Conservation (phyloP, 1,140 invertebrate genomes). For the Drosophila bifasciata region DNA sequence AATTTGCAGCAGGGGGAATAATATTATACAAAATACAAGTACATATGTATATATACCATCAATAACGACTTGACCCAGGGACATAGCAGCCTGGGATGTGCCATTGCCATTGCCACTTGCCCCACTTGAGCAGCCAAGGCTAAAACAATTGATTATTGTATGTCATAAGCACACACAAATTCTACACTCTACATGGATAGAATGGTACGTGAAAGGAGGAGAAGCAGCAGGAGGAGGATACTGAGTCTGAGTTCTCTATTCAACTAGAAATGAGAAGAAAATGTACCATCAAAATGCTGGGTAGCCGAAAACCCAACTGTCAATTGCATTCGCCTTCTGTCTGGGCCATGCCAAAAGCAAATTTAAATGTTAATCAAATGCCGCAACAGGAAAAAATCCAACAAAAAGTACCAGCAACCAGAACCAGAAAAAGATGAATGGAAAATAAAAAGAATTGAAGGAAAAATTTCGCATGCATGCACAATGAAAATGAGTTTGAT, state of each 20-base stretch:
- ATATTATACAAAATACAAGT: constrained; percentile 65
- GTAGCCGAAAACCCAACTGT: constrained; percentile 61
- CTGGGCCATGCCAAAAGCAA: constrained; percentile 61
- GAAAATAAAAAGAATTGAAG: constrained; percentile 47
- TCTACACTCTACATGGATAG: constrained; percentile 11
- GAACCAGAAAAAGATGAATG: constrained; percentile 35
- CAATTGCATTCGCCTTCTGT: constrained; percentile 60
- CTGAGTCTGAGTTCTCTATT: constrained; percentile 5
- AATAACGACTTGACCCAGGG: constrained; percentile 35
- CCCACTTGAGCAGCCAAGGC: constrained; percentile 43
- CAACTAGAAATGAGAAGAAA: constrained; percentile 52
- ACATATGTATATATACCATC: constrained; percentile 30
- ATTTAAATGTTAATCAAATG: constrained; percentile 81
- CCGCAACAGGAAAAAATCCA: constrained; percentile 39
- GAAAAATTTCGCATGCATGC: constrained; percentile 74
- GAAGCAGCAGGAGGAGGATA: neutral
- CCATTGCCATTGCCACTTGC: neutral
- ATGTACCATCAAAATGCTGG: constrained; percentile 29
- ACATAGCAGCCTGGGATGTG: constrained; percentile 18
- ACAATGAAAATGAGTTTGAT: constrained; percentile 80
- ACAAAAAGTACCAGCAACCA: constrained; percentile 18
- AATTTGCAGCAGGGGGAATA: constrained; percentile 63
- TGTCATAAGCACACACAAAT: constrained; percentile 75
- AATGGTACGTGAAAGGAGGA: neutral
- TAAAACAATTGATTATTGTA: constrained; percentile 80